Conservation (phyloP, 2,888 invertebrate species). For the Acleris literana region DNA sequence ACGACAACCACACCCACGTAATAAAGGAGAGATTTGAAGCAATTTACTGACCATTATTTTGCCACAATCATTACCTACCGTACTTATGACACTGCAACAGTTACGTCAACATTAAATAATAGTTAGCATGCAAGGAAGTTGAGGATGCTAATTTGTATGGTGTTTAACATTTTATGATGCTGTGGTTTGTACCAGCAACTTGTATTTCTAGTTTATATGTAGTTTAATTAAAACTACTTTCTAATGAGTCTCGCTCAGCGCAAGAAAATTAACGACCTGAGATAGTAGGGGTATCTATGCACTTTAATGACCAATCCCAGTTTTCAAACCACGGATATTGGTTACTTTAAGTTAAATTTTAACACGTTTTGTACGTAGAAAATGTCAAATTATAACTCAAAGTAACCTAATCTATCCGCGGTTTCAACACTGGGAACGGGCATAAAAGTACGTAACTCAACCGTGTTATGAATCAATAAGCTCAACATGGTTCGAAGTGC, state of each 20-base stretch:
- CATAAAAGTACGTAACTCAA: neutral
- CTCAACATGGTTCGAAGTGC: too few relatives aligned
- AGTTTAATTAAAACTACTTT: slow-evolving; percentile 5
- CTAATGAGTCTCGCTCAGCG: neutral
- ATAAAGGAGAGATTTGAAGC: neutral
- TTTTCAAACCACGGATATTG: too few relatives aligned
- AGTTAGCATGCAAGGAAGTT: slow-evolving; percentile 15
- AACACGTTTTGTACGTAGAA: too few relatives aligned
- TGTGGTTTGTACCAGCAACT: neutral
- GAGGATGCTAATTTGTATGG: slow-evolving; percentile 13
- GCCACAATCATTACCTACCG: slow-evolving; percentile 8
- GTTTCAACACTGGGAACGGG: too few relatives aligned
- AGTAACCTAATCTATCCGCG: too few relatives aligned
- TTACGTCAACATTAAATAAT: slow-evolving; percentile 30
- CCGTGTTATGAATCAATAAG: too few relatives aligned
- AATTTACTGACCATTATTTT: slow-evolving; percentile 28
- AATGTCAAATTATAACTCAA: too few relatives aligned
- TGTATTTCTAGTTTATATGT: neutral
- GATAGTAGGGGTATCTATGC: slow-evolving; percentile 2
- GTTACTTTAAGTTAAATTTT: too few relatives aligned
- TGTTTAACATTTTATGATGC: slow-evolving; percentile 10
- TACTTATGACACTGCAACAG: slow-evolving; percentile 14
- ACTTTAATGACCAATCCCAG: neutral
- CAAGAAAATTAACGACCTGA: slow-evolving; percentile 9
- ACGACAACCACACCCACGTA: neutral